Percentiles rank a stretch among this genome's conserved stretches.
Conservation (phyloP, 2,113 vertebrate species). For the Phrynocephalus versicolor region DNA sequence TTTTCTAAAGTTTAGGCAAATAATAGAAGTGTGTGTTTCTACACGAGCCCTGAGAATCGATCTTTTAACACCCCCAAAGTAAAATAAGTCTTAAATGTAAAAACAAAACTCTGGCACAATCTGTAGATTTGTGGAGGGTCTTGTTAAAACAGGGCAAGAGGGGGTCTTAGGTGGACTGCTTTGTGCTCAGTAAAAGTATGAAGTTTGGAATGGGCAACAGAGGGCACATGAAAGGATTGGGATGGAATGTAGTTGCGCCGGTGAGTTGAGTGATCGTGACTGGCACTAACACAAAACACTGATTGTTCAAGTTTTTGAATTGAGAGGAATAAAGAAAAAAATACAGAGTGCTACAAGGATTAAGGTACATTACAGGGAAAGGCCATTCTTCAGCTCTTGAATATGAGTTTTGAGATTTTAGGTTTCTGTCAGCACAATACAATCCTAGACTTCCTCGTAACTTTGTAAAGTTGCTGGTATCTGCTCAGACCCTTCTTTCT, state of each 20-base stretch:
- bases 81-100: background rate
- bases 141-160: background rate
- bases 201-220: background rate
- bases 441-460: background rate
- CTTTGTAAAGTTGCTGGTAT: accelerated
- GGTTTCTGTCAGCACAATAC: background rate
- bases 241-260: background rate
- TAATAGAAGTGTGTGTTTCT: background rate
- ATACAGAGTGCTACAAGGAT: background rate
- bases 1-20: background rate
- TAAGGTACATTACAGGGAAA: background rate
- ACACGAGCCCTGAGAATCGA: background rate
- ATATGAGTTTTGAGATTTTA: background rate
- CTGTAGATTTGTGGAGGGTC: background rate
- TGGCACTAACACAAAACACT: background rate
- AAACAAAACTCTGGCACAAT: background rate
- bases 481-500: background rate
- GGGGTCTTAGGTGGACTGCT: background rate
- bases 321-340: background rate
- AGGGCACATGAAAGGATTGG: background rate
- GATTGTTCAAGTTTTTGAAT: background rate
- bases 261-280: accelerated
- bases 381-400: background rate
- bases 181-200: background rate
- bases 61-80: background rate